These are phyloP conservation scores for Thryonomys swinderianus DNA, from an alignment of 2,113 vertebrate genomes.

Conservation along the genomic window DNA sequence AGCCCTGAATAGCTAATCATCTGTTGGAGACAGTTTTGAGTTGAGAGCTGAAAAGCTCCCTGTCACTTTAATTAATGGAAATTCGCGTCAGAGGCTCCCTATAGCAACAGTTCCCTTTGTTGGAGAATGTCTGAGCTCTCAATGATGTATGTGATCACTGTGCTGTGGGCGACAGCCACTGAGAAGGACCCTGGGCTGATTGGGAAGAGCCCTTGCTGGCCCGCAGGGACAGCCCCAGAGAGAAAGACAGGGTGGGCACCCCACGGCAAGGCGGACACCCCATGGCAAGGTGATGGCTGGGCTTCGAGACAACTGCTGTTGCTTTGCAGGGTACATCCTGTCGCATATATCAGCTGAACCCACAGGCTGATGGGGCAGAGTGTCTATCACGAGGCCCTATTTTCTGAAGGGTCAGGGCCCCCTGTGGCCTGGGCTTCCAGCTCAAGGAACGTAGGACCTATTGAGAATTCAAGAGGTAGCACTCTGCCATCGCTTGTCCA, in stretches of 20 bases:
- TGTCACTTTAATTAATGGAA: conserved; percentile 62
- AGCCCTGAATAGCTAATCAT: conserved; percentile 40
- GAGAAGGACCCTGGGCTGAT: not conserved
- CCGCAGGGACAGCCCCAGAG: not conserved
- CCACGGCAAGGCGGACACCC: too few species aligned
- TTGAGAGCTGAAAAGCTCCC: conserved; percentile 46
- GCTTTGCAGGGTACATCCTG: not conserved
- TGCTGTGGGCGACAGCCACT: not conserved
- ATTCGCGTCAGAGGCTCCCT: not conserved
- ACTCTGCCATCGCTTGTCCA: not conserved
- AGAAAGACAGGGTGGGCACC: not conserved
- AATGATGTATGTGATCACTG: not conserved
- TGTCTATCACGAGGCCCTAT: too few species aligned
- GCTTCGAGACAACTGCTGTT: not conserved
- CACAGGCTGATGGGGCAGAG: too few species aligned
- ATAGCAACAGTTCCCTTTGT: not conserved
- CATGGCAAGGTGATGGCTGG: not conserved
- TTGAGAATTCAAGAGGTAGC: not conserved
- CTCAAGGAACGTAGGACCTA: not conserved
- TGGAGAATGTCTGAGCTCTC: conserved; percentile 23
- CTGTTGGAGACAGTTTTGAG: conserved; percentile 34
- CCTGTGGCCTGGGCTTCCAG: not conserved
- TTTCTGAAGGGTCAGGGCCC: not conserved
- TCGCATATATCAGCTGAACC: too few species aligned
- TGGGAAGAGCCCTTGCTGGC: not conserved